phyloP scores from a whole-genome alignment of 2,888 invertebrate species.

The Strigamia transsilvanica region DNA sequence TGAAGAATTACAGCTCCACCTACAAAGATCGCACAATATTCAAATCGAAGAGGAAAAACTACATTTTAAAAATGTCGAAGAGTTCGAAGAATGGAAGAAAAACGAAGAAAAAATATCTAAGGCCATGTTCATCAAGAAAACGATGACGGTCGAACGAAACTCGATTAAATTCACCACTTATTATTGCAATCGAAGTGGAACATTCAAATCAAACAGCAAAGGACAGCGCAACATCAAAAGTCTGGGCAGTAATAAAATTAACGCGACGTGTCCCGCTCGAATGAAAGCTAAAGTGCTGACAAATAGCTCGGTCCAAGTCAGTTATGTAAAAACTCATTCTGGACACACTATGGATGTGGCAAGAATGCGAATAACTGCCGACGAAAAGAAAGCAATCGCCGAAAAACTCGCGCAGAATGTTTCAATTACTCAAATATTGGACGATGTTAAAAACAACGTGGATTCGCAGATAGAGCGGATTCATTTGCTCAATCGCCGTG shows the following conservation, averaged over 20 bases:
- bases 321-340: slow-evolving; percentile 23
- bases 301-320: not conserved
- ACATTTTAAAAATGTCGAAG: not conserved
- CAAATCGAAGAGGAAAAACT: not conserved
- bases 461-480: not conserved
- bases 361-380: slow-evolving; percentile 5
- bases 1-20: not conserved
- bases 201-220: not conserved
- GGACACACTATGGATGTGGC: slow-evolving; percentile 15
- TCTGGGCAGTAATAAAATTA: slow-evolving; percentile 23
- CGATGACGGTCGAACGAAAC: not conserved
- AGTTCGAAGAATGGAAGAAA: not conserved
- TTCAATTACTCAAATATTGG: not conserved
- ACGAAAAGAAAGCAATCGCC: slow-evolving; percentile 18
- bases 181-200: slow-evolving; percentile 23
- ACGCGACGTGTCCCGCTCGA: not conserved
- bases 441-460: not conserved
- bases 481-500: not conserved
- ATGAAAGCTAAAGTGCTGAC: slow-evolving; percentile 26
- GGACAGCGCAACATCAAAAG: not conserved
- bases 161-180: not conserved
- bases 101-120: not conserved
- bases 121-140: not conserved
- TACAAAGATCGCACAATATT: not conserved
- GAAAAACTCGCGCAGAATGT: slow-evolving; percentile 1